Evolutionary conservation across 1,140 invertebrate genomes (phyloP).

Genomic region (Papilio polyxenes): DNA sequence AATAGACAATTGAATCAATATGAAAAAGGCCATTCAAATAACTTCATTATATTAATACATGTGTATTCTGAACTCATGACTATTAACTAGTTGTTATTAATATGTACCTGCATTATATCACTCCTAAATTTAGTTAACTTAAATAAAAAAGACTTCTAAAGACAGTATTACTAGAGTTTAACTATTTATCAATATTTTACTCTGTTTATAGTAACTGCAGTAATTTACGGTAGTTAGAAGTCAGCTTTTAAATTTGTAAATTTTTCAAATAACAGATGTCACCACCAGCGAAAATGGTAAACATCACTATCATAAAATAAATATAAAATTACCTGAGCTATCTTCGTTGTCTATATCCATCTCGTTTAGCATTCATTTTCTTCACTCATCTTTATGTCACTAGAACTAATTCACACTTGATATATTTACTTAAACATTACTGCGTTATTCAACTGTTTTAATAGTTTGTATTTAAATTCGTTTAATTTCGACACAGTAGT

Average conservation of each 20-base stretch:
- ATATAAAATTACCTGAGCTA: constrained; percentile 32
- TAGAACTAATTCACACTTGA: constrained; percentile 10
- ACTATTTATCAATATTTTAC: too few relatives aligned
- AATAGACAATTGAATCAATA: not conserved
- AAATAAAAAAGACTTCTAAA: not conserved
- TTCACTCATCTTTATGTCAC: constrained; percentile 21
- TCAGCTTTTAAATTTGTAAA: not conserved
- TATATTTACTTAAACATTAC: constrained; percentile 29
- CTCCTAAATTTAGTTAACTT: too few relatives aligned
- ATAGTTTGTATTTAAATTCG: not conserved
- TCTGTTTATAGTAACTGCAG: too few relatives aligned
- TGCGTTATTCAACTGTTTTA: not conserved
- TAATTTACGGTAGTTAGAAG: too few relatives aligned
- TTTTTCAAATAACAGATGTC: constrained; percentile 2
- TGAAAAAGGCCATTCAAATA: not conserved
- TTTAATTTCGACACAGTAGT: not conserved
- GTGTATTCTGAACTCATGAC: not conserved
- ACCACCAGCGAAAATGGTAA: not conserved
- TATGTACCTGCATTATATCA: too few relatives aligned
- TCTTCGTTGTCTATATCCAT: constrained; percentile 36
- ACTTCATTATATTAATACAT: not conserved
- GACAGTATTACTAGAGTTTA: too few relatives aligned
- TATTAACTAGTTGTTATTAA: too few relatives aligned
- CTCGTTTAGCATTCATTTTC: constrained; percentile 32
- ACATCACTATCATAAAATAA: constrained; percentile 15